Evolutionary conservation across 2,888 invertebrate species (phyloP).

Genomic region (Bedellia somnulentella): DNA sequence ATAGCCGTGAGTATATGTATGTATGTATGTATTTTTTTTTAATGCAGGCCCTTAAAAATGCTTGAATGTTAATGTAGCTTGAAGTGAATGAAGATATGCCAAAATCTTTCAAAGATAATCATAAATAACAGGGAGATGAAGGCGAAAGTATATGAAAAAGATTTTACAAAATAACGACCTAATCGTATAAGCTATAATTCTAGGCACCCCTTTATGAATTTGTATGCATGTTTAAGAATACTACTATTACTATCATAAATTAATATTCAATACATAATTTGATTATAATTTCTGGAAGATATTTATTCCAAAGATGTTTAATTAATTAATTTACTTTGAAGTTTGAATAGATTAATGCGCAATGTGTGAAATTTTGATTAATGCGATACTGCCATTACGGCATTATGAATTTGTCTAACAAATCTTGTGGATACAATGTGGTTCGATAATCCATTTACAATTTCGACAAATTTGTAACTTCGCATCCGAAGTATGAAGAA

Average conservation of each 20-base stretch:
- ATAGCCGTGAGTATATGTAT: no score
- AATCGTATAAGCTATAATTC: no score
- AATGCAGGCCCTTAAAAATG: no score
- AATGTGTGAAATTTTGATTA: background rate
- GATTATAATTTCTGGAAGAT: constrained; percentile 7
- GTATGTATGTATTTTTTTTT: no score
- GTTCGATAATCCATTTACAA: background rate
- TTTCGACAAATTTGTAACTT: background rate
- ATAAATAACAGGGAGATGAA: no score
- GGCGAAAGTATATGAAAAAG: no score
- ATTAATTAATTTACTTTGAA: constrained; percentile 2
- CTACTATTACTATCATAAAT: background rate
- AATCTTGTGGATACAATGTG: background rate
- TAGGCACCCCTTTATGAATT: no score
- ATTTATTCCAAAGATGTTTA: constrained; percentile 3
- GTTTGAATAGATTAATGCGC: background rate
- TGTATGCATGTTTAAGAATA: no score
- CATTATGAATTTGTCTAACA: background rate
- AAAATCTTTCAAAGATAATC: no score
- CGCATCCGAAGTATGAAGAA: background rate
- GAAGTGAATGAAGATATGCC: no score
- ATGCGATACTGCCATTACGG: background rate
- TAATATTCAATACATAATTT: background rate
- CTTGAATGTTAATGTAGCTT: no score
- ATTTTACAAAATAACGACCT: no score